phyloP scores from a whole-genome alignment of 1,140 invertebrate species.

The Drosophila quadrilineata region DNA sequence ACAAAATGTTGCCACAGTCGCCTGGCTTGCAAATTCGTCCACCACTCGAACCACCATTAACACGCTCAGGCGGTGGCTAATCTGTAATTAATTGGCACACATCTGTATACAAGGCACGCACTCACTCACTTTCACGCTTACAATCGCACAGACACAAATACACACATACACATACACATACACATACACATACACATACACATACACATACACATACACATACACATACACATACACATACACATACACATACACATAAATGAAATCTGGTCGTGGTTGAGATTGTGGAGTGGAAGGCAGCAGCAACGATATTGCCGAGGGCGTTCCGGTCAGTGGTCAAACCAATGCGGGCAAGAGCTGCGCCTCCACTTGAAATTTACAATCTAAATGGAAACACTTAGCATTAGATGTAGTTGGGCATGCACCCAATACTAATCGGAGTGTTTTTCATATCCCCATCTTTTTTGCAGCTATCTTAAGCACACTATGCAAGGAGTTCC shows the following conservation, averaged over 20 bases:
- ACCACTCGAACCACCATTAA: slow-evolving; percentile 20
- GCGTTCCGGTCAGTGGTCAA: slow-evolving; percentile 27
- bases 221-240: background rate
- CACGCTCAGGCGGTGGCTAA: slow-evolving; percentile 56
- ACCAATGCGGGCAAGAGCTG: slow-evolving; percentile 22
- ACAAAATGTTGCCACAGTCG: slow-evolving; percentile 22
- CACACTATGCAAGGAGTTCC: slow-evolving; percentile 93
- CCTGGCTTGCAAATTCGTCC: background rate
- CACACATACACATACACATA: no score
- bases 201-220: background rate
- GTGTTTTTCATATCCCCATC: no score
- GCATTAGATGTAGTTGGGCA: background rate
- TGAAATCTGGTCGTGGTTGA: background rate
- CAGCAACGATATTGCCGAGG: background rate
- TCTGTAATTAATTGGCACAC: slow-evolving; percentile 73
- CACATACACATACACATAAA: background rate
- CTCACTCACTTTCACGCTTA: background rate
- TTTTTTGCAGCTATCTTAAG: slow-evolving; percentile 89
- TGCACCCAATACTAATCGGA: no score
- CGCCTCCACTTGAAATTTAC: slow-evolving; percentile 1
- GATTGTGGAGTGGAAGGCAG: background rate
- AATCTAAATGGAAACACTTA: background rate
- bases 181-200: background rate
- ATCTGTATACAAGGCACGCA: slow-evolving; percentile 65
- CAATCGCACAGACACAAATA: background rate